These are phyloP conservation scores for Acanthosepion esculentum DNA, from an alignment of 2,888 invertebrate species.

Conservation along the genomic window DNA sequence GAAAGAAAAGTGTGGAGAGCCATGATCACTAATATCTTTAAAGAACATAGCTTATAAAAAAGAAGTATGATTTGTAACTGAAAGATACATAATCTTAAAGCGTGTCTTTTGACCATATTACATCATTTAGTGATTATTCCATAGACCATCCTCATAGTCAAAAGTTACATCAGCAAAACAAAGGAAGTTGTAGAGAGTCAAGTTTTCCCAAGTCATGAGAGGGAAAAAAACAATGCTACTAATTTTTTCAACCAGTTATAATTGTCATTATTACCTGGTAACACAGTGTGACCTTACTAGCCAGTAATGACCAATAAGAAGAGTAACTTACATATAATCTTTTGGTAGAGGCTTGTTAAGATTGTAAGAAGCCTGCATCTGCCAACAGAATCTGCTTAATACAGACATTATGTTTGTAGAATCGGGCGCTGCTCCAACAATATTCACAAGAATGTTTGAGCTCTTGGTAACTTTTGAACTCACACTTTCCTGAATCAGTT, in stretches of 20 bases:
- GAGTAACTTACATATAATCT: conserved; percentile 69
- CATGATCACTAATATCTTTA: too few relatives aligned
- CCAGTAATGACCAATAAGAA: neutral
- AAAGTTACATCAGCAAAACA: too few relatives aligned
- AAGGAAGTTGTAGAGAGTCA: too few relatives aligned
- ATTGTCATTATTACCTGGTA: neutral
- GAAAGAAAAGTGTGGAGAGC: too few relatives aligned
- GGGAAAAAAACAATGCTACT: too few relatives aligned
- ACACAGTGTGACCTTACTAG: neutral
- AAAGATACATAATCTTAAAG: too few relatives aligned
- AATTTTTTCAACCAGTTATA: neutral
- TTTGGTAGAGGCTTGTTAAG: conserved; percentile 64
- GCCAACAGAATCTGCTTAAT: conserved; percentile 66
- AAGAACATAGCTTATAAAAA: too few relatives aligned
- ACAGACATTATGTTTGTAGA: conserved; percentile 69
- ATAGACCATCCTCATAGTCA: too few relatives aligned
- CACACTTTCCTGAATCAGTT: conserved; percentile 61
- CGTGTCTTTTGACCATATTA: too few relatives aligned
- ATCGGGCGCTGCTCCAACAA: conserved; percentile 72
- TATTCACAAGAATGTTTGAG: conserved; percentile 65
- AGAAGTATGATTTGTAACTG: too few relatives aligned
- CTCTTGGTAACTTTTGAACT: conserved; percentile 56
- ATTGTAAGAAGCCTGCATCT: conserved; percentile 65
- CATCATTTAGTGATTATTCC: too few relatives aligned
- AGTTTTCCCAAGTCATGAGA: too few relatives aligned